Base-by-base conservation (phyloP, 37 sponge, comb jelly and placozoan genomes). In the Cliona cf. orientalis region DNA sequence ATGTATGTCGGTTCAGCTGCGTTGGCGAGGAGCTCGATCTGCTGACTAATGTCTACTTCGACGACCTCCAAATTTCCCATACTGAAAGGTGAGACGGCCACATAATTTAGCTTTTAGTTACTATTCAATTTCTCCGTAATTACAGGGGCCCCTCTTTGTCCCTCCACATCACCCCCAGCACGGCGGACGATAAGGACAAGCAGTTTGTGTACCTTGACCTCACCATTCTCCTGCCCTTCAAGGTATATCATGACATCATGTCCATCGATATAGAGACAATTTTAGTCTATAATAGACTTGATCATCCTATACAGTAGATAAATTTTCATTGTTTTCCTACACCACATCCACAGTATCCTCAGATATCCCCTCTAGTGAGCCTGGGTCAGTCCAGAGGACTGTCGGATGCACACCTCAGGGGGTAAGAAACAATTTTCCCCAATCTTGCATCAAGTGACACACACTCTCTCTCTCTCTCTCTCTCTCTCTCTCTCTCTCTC, bases 171-270 rank as follows among this genome's bases (percentile, higher is more conserved):
- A 79, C 71, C 21, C 92, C 92, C 19, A 82, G 83, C n/a, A 91
- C 92, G 28, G 92, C 46, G 9, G 92, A 83, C 14, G 78, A 81
- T 12, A 70, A 81, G 66, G 74, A 82, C 29, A 69, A 79, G 25
- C 87, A 86, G 69, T 86, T 75, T 62, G 87, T 91, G 49, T 86
- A 79, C 44, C 49, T 87, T 26, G 92, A 87, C 56, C 76, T 91
- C 32, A 28, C 34, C 37, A 58, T 88, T 38, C 11, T 57, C 5
- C 23, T 87, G 25, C 3, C 41, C 17, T 0, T 7, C 12, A 21
- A 12, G 64, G 78, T 78, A 44, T 17, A 17, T 49, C 14, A 19
- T 11, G 55, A 11, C 17, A 49, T 17, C 17, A 49, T 49, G 17
- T n/a, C n/a, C n/a, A n/a, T n/a, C n/a, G n/a, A n/a, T n/a, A n/a